A percentile compares a stretch with the other conserved stretches of the same genome.
phyloP scores from a whole-genome alignment of 2,888 invertebrate species.

The Automeris io region DNA sequence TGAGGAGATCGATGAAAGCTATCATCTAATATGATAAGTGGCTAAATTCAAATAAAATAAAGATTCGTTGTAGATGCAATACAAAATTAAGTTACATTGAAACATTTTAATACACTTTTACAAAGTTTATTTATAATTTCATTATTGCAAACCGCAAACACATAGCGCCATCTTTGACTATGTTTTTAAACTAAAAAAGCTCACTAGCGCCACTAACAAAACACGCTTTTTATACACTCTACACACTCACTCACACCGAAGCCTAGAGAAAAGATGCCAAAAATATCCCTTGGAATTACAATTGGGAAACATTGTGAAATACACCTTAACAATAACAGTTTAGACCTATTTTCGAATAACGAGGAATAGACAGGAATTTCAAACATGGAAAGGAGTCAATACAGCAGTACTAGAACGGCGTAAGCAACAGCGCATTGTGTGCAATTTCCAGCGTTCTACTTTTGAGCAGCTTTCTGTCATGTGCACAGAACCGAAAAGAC shows the following conservation, averaged over 20 bases:
- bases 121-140: neutral
- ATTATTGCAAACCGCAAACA: conserved; percentile 26
- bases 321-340: conserved; percentile 11
- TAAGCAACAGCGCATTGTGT: conserved; percentile 5
- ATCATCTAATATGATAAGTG: too few species aligned
- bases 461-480: neutral
- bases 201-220: conserved; percentile 60
- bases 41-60: too few species aligned
- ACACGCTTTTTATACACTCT: conserved; percentile 39
- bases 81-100: too few species aligned
- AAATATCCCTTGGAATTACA: conserved; percentile 25
- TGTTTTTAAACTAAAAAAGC: conserved; percentile 27
- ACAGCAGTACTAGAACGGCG: conserved; percentile 15
- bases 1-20: too few species aligned
- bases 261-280: conserved; percentile 50
- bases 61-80: too few species aligned
- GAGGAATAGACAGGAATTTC: neutral
- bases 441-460: neutral
- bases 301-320: neutral
- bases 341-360: neutral
- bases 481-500: conserved; percentile 13
- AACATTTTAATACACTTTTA: neutral
- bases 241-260: conserved; percentile 49
- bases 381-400: neutral
- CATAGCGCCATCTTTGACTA: conserved; percentile 52